phyloP scores from a whole-genome alignment of 2,888 invertebrate genomes.

The Ctenicera cuprea region DNA sequence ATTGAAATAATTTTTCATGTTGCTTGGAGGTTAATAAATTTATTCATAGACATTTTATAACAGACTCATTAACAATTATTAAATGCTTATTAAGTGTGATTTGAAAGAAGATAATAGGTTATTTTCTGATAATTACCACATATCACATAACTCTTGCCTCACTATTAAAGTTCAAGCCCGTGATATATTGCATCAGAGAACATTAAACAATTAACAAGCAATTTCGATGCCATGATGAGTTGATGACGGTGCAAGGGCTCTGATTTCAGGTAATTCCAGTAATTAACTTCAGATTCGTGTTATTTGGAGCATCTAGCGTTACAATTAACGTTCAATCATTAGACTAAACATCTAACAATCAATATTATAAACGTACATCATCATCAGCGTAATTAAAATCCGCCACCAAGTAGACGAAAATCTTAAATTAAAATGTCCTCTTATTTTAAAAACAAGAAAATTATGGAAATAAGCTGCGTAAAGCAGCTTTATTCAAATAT shows the following conservation, averaged over 20 bases:
- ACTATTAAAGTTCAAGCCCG: constrained; percentile 46
- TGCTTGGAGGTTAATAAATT: too few species aligned
- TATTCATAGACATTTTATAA: too few species aligned
- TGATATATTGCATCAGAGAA: constrained; percentile 53
- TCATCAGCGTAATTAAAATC: constrained; percentile 24
- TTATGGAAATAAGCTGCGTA: constrained; percentile 64
- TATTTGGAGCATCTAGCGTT: constrained; percentile 65
- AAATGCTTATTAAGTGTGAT: constrained; percentile 25
- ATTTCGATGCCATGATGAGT: constrained; percentile 68
- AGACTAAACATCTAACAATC: constrained; percentile 44
- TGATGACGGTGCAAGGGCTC: constrained; percentile 64
- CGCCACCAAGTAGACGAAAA: background rate
- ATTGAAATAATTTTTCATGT: too few species aligned
- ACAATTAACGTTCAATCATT: constrained; percentile 61
- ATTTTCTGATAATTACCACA: constrained; percentile 48
- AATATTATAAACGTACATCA: constrained; percentile 42
- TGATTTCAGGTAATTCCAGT: constrained; percentile 67
- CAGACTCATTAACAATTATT: background rate
- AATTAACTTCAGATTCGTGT: constrained; percentile 67
- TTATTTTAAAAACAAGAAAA: constrained; percentile 50
- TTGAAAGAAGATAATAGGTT: constrained; percentile 37
- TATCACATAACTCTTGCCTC: constrained; percentile 40
- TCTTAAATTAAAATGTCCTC: constrained; percentile 36
- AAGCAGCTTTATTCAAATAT: constrained; percentile 67
- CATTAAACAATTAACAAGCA: constrained; percentile 63